Evolutionary conservation across 2,888 invertebrate genomes (phyloP), one percentile per base, ranked within the genome.

Genomic region (Idaea straminata): DNA sequence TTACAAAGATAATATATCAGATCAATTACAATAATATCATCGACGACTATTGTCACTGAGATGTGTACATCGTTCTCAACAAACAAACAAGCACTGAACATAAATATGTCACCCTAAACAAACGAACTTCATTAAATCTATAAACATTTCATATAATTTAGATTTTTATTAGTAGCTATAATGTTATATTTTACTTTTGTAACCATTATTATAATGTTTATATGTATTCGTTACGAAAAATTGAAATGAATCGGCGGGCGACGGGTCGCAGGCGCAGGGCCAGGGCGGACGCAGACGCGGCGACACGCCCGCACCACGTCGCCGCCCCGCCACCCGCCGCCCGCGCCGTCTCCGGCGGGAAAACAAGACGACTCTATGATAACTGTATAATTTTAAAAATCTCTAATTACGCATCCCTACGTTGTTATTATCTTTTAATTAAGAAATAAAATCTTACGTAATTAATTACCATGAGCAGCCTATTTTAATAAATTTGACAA

Each of bases 91-190:
- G 92, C 91, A 89, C 90, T 85, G 87, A 88, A 87, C 25, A 25
- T 25, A 25, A 25, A 25, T 2, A 25, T 79, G 82, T 89, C 89
- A 89, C 87, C 80, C 91, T 91, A 92, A 89, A 89, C 80, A 92
- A 92, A 91, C 87, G 86, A 89, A 90, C 85, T 75, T 87, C 86
- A 85, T 88, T 92, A 91, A 88, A 88, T 91, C 92, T 92, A 92
- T 92, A 92, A 92, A 92, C 92, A 92, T 92, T 92, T 92, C 88
- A 92, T 92, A 92, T 92, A 92, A 91, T 92, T 92, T 92, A 92
- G 88, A 92, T 91, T 87, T n/a, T 90, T 89, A 92, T 89, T 91
- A 91, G 86, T 89, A 84, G 86, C 92, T 92, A 92, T 92, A 91
- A 92, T 92, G 92, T 92, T 90, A 92, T 92, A 92, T 86, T 91